A percentile compares a stretch with the other conserved stretches of the same genome.
phyloP scores from a whole-genome alignment of 2,113 vertebrate species.

The Beaufortia kweichowensis region DNA sequence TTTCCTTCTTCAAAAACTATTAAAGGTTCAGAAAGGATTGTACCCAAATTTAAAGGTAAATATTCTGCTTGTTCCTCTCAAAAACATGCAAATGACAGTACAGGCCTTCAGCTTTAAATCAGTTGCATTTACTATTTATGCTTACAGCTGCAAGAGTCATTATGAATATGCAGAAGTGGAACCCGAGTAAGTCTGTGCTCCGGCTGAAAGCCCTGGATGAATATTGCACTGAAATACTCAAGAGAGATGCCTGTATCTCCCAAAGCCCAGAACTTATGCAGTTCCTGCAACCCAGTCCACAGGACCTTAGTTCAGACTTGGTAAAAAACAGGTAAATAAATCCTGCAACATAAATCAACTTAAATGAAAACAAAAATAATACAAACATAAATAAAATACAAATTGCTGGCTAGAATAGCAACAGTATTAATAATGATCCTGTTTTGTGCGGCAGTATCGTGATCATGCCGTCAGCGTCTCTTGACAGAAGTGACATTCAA shows the following conservation, averaged over 20 bases:
- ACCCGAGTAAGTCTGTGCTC: constrained; percentile 56
- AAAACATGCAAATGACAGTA: not conserved
- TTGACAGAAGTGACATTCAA: not conserved
- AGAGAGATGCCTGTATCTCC: constrained; percentile 60
- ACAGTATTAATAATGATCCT: not conserved
- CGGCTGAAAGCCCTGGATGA: constrained; percentile 76
- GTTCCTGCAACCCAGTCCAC: constrained; percentile 80
- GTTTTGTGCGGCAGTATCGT: constrained; percentile 72
- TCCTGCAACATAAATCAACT: not conserved
- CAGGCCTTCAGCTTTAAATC: not conserved
- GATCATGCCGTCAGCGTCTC: constrained; percentile 75
- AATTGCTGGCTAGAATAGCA: too few relatives aligned
- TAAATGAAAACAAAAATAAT: too few relatives aligned
- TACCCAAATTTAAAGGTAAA: constrained; percentile 72
- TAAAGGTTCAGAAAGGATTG: constrained; percentile 65
- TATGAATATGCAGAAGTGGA: constrained; percentile 33
- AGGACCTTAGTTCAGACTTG: constrained; percentile 79
- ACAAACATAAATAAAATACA: too few relatives aligned
- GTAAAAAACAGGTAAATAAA: constrained; percentile 77
- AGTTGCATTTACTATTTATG: not conserved
- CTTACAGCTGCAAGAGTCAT: constrained; percentile 51
- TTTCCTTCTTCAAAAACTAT: constrained; percentile 75
- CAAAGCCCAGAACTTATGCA: constrained; percentile 65
- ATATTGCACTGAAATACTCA: constrained; percentile 78
- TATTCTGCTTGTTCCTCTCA: not conserved